These are phyloP conservation scores for Deroplatys truncata DNA, from an alignment of 2,888 invertebrate species.

Conservation along the genomic window DNA sequence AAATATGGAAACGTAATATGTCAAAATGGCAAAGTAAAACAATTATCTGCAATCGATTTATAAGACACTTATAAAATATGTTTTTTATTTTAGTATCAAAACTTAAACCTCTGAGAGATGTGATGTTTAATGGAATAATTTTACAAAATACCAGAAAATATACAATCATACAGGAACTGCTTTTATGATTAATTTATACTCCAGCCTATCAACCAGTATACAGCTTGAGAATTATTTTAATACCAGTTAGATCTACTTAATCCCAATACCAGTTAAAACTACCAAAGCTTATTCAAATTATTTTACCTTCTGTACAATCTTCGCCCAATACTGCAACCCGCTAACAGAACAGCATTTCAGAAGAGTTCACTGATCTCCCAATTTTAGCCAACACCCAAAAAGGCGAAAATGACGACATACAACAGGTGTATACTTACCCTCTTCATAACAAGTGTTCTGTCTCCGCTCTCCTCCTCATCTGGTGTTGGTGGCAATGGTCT, in stretches of 20 bases:
- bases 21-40: too few relatives aligned
- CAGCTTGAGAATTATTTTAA: not conserved
- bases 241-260: not conserved
- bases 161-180: too few relatives aligned
- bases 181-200: not conserved
- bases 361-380: not conserved
- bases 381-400: not conserved
- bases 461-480: constrained; percentile 82
- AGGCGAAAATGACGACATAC: not conserved
- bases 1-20: too few relatives aligned
- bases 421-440: constrained; percentile 62
- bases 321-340: not conserved
- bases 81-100: too few relatives aligned
- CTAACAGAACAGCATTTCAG: not conserved
- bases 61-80: too few relatives aligned
- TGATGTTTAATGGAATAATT: too few relatives aligned
- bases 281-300: not conserved
- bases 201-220: not conserved
- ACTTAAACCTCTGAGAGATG: too few relatives aligned
- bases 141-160: too few relatives aligned
- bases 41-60: too few relatives aligned
- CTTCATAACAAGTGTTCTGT: constrained; percentile 88
- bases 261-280: not conserved
- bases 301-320: not conserved
- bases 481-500: constrained; percentile 92